Conservation (phyloP, 2,113 vertebrate genomes). For the Oreochromis aureus region DNA sequence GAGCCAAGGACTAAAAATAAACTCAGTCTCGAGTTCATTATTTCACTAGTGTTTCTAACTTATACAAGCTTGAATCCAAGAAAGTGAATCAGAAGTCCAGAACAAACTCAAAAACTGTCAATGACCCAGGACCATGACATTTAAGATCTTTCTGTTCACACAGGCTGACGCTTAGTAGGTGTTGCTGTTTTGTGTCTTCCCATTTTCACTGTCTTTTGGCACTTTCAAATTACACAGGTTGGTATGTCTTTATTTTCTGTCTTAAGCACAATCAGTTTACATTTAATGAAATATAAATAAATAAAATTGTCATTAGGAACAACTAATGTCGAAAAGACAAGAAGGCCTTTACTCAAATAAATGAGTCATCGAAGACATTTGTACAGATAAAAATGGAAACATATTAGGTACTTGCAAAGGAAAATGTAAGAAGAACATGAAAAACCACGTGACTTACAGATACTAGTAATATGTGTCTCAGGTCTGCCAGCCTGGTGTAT, state of each 20-base stretch:
- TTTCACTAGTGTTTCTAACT: neutral
- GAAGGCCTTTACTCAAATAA: neutral
- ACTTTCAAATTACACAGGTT: accelerated
- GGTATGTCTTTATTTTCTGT: neutral
- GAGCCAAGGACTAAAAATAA: neutral
- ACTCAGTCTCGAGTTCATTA: neutral
- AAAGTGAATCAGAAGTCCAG: neutral
- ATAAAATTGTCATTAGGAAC: neutral
- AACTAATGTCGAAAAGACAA: neutral
- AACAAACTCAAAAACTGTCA: neutral
- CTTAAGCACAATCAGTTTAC: neutral
- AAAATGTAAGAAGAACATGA: too few relatives aligned
- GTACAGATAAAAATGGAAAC: accelerated
- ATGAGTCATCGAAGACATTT: neutral
- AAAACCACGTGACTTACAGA: neutral
- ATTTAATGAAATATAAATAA: neutral
- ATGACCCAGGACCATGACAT: accelerated
- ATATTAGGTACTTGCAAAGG: neutral
- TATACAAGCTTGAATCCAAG: neutral
- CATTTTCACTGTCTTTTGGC: neutral
- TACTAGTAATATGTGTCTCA: neutral
- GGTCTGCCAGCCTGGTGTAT: neutral
- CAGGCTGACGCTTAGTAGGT: neutral
- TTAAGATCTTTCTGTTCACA: neutral
- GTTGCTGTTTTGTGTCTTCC: accelerated